phyloP scores from a whole-genome alignment of 2,888 invertebrate species.

The Troides helena region DNA sequence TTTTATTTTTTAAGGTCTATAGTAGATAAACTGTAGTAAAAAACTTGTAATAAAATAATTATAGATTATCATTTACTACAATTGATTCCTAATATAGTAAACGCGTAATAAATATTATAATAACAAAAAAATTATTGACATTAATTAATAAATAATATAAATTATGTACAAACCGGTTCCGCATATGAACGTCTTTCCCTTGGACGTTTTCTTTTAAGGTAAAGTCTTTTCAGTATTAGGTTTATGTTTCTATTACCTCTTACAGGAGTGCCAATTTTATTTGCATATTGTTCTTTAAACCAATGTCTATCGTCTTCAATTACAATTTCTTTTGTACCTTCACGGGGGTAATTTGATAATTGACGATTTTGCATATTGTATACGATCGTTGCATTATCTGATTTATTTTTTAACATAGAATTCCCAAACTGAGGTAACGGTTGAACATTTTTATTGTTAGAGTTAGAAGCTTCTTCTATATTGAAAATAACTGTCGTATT shows the following conservation, averaged over 20 bases:
- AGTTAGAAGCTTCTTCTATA: background rate
- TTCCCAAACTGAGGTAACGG: background rate
- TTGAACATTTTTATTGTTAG: background rate
- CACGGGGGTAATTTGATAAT: background rate
- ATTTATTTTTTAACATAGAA: background rate
- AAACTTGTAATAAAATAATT: too few relatives aligned
- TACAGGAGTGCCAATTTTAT: conserved; percentile 31
- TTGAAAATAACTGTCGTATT: conserved; percentile 5
- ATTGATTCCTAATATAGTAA: too few relatives aligned
- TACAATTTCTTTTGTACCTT: background rate
- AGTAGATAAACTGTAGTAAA: too few relatives aligned
- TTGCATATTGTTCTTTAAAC: conserved; percentile 35
- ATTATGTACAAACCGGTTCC: conserved; percentile 19
- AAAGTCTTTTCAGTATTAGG: conserved; percentile 20
- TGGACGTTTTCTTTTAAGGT: conserved; percentile 8
- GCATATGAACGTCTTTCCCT: conserved; percentile 21
- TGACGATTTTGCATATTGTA: background rate
- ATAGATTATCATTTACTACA: too few relatives aligned
- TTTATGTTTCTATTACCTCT: conserved; percentile 12
- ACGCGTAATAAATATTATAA: too few relatives aligned
- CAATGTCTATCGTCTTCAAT: conserved; percentile 30
- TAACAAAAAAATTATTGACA: background rate
- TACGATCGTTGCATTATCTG: background rate
- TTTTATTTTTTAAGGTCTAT: too few relatives aligned
- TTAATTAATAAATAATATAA: background rate